phyloP scores from a whole-genome alignment of 2,888 invertebrate species.

The Epinotia nisella region DNA sequence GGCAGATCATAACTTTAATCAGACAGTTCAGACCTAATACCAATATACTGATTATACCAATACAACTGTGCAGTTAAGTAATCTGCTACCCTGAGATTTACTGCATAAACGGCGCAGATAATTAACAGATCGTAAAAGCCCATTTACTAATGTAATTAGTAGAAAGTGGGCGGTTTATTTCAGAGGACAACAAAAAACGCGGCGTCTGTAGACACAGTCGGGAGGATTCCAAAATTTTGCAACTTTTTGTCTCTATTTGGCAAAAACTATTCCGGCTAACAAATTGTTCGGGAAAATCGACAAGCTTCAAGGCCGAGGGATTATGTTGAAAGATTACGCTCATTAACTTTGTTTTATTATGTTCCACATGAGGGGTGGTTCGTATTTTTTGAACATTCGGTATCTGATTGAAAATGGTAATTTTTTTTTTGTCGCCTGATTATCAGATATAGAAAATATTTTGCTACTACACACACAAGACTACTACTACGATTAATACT shows the following conservation, averaged over 20 bases:
- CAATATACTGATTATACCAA: slow-evolving; percentile 6
- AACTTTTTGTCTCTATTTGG: slow-evolving; percentile 14
- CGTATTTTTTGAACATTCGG: too few species aligned
- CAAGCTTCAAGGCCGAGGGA: background rate
- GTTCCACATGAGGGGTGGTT: too few species aligned
- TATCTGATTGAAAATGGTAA: too few species aligned
- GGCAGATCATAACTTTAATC: too few species aligned
- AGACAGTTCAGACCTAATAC: background rate
- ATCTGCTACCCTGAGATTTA: slow-evolving; percentile 29
- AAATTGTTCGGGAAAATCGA: slow-evolving; percentile 5
- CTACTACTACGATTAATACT: too few species aligned
- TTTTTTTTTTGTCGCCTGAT: too few species aligned
- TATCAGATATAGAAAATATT: too few species aligned
- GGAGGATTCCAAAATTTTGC: slow-evolving; percentile 10
- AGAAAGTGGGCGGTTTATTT: slow-evolving; percentile 1
- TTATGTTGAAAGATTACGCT: background rate
- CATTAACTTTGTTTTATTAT: background rate
- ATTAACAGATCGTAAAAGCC: slow-evolving; percentile 25
- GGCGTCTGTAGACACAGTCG: slow-evolving; percentile 17
- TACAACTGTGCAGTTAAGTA: slow-evolving; percentile 3
- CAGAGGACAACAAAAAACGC: slow-evolving; percentile 14
- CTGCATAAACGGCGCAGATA: slow-evolving; percentile 20
- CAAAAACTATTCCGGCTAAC: slow-evolving; percentile 29
- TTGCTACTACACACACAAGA: too few species aligned
- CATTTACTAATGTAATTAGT: slow-evolving; percentile 25